These are phyloP conservation scores for Anisognathus igniventris DNA, from an alignment of 2,797 vertebrate genomes.

Conservation along the genomic window DNA sequence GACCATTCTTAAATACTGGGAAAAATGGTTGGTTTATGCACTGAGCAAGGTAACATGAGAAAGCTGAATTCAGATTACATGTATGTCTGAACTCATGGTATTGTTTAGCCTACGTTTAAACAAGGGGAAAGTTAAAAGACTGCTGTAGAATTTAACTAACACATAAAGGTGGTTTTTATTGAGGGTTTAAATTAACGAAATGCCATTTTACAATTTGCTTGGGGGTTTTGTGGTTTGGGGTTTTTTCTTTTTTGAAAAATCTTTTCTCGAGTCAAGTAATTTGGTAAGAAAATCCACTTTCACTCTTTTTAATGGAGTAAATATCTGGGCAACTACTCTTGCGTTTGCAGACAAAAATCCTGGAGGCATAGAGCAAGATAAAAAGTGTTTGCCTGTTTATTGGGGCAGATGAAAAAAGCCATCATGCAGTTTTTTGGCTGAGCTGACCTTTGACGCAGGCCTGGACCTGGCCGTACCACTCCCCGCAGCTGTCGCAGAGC, in stretches of 20 bases:
- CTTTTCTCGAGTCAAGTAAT: neutral
- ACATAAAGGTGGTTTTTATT: neutral
- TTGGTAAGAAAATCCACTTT: neutral
- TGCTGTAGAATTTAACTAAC: neutral
- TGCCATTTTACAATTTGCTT: neutral
- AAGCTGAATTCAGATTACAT: neutral
- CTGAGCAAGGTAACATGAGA: neutral
- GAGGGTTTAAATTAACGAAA: neutral
- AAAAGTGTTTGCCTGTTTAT: neutral
- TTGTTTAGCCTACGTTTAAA: neutral
- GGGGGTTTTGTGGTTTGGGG: neutral
- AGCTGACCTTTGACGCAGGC: conserved; percentile 88
- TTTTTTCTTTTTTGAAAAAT: neutral
- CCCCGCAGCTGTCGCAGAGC: conserved; percentile 91
- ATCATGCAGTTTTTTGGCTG: neutral
- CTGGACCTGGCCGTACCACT: conserved; percentile 92
- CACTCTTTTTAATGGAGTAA: neutral
- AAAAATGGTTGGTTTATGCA: neutral
- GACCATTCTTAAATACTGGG: conserved; percentile 38
- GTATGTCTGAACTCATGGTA: neutral
- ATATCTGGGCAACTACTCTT: neutral
- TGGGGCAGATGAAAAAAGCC: neutral
- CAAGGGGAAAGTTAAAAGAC: neutral
- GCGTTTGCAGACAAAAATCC: neutral
- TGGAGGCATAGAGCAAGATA: neutral